Percentiles rank a stretch among this genome's conserved stretches.
Evolutionary conservation across 2,113 vertebrate species (phyloP).

Genomic region (Ornithorhynchus anatinus): DNA sequence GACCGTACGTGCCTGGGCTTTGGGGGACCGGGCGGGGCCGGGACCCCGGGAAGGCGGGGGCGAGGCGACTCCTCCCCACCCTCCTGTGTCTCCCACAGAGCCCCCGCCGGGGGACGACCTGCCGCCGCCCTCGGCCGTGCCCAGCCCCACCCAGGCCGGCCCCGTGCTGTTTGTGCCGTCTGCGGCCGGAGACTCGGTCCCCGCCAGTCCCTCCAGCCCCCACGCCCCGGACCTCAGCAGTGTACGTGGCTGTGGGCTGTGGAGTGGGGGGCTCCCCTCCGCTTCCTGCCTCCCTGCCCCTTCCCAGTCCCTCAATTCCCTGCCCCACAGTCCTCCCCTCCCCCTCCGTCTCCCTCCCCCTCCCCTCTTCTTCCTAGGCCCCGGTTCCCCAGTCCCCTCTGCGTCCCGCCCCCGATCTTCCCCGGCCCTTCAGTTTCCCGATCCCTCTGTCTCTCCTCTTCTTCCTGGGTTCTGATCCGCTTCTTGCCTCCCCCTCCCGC

Average conservation of each 20-base stretch:
- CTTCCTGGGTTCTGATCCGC: constrained; percentile 2
- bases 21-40: no score
- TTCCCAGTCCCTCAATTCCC: not conserved
- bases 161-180: constrained; percentile 78
- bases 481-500: constrained; percentile 19
- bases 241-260: constrained; percentile 64
- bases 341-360: not conserved
- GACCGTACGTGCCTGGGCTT: no score
- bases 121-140: constrained; percentile 77
- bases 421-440: not conserved
- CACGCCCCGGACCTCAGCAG: constrained; percentile 80
- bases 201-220: constrained; percentile 75
- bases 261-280: not conserved
- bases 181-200: constrained; percentile 78
- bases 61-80: not conserved
- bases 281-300: not conserved
- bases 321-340: not conserved
- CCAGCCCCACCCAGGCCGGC: constrained; percentile 82
- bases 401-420: not conserved
- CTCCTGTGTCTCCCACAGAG: constrained; percentile 70
- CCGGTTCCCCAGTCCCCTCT: not conserved
- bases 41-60: not conserved
- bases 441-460: not conserved
- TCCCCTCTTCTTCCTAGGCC: constrained; percentile 46
- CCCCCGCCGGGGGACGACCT: constrained; percentile 80